Evolutionary conservation across 2,888 invertebrate genomes (phyloP), one percentile per base, ranked within the genome.

Genomic region (Dasysyrphus albostriatus): DNA sequence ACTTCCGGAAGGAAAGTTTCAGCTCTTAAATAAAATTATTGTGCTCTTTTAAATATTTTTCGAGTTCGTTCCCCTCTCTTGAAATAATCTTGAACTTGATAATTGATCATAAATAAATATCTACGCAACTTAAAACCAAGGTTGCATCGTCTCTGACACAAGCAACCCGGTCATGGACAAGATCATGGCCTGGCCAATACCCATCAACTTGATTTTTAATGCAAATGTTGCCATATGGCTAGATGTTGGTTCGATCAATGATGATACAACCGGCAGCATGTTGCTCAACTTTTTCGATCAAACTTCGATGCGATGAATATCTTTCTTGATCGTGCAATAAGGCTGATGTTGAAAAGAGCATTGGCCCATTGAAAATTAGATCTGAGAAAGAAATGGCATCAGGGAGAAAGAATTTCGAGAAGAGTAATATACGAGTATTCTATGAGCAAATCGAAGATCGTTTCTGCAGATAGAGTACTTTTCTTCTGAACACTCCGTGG

Each of bases 171-270:
- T 83, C 82, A 83, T 82, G 82, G 78, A 16, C 87, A 78, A 87
- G 87, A 87, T 87, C 87, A 82, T 83, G 83, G 78, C 87, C 87
- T 83, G 83, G 87, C 87, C 87, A 87, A 87, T 75, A 83, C 75
- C 79, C 79, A 87, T 83, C 75, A 79, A 75, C 78, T 70, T 77
- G 73, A 77, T 76, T 47, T 67, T 42, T 16, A 24, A 61, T 32
- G 19, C 12, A 19, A 63, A 78, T 78, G 82, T 82, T 63, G 69
- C 32, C 24, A 39, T 9, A 34, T 4, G 12, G 32, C 8, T 7
- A 19, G 49, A 56, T 39, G 39, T 10, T 70, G 65, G 72, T 82
- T 82, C 82, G 82, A 77, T 74, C 63, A 54, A n/a, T 34, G 65
- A 12, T 39, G 65, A 12, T 39, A n/a, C 51, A 69, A 24, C 32